Evolutionary conservation across 2,888 invertebrate genomes (phyloP).

Genomic region (Apodemia zela): DNA sequence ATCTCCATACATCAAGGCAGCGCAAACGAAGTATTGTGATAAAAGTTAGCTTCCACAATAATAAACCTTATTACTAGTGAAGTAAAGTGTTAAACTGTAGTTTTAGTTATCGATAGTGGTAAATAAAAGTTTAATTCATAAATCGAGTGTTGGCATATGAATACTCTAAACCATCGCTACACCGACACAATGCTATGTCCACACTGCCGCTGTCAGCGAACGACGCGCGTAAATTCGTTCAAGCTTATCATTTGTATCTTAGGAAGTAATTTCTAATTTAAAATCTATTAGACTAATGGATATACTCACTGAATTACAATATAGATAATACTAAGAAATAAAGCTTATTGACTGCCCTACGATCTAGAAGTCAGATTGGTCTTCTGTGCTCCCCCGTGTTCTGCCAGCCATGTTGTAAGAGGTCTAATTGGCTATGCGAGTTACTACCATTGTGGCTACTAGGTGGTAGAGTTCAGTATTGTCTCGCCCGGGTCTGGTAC

Average conservation of each 20-base stretch:
- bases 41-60: slow-evolving; percentile 23
- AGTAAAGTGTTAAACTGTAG: slow-evolving; percentile 21
- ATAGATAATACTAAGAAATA: too few species aligned
- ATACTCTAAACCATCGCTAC: slow-evolving; percentile 42
- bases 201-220: slow-evolving; percentile 33
- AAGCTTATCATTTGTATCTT: slow-evolving; percentile 54
- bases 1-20: slow-evolving; percentile 51
- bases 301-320: too few species aligned
- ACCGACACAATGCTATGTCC: slow-evolving; percentile 58
- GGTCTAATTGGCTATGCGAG: too few species aligned
- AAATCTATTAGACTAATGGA: not conserved
- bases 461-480: too few species aligned
- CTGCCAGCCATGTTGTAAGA: too few species aligned
- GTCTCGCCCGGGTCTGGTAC: too few species aligned
- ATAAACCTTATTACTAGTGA: slow-evolving; percentile 25
- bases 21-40: slow-evolving; percentile 18
- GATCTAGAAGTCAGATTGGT: too few species aligned
- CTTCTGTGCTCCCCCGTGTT: too few species aligned
- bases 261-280: slow-evolving; percentile 25
- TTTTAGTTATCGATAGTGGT: slow-evolving; percentile 26
- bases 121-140: slow-evolving; percentile 46
- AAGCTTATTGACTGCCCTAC: too few species aligned
- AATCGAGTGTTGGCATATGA: slow-evolving; percentile 69
- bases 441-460: too few species aligned
- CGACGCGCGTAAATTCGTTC: slow-evolving; percentile 56